A percentile compares a stretch with the other conserved stretches of the same genome.
Evolutionary conservation across 2,113 vertebrate species (phyloP).

Genomic region (Mustelus asterias): DNA sequence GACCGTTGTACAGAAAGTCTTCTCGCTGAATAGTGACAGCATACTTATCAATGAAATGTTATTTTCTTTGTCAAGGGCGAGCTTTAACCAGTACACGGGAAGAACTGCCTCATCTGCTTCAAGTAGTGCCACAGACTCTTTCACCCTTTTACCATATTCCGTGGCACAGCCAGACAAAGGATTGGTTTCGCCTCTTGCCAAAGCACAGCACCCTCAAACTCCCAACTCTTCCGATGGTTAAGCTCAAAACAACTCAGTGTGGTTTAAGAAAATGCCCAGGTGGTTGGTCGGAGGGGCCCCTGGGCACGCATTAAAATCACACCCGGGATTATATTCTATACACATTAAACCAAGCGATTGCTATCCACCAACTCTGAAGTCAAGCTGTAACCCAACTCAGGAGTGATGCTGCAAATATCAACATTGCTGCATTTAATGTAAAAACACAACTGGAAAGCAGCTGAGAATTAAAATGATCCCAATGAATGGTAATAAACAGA

Average conservation of each 20-base stretch:
- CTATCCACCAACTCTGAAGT: not conserved
- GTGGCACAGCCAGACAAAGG: not conserved
- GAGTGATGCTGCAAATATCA: no score
- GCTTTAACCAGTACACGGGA: not conserved
- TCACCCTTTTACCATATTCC: not conserved
- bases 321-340: not conserved
- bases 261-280: not conserved
- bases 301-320: not conserved
- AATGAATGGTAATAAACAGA: not conserved
- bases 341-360: not conserved
- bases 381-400: not conserved
- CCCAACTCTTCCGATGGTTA: not conserved
- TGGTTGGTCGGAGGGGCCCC: not conserved
- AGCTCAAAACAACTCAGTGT: not conserved
- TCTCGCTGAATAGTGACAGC: not conserved
- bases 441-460: not conserved
- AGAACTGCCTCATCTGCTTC: not conserved
- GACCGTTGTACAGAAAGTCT: not conserved
- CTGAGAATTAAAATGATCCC: not conserved
- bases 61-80: not conserved
- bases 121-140: not conserved
- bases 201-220: not conserved
- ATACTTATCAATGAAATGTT: not conserved
- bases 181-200: not conserved
- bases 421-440: not conserved